Conservation (phyloP, 1,140 invertebrate species). For the Drosophila equinoxialis region DNA sequence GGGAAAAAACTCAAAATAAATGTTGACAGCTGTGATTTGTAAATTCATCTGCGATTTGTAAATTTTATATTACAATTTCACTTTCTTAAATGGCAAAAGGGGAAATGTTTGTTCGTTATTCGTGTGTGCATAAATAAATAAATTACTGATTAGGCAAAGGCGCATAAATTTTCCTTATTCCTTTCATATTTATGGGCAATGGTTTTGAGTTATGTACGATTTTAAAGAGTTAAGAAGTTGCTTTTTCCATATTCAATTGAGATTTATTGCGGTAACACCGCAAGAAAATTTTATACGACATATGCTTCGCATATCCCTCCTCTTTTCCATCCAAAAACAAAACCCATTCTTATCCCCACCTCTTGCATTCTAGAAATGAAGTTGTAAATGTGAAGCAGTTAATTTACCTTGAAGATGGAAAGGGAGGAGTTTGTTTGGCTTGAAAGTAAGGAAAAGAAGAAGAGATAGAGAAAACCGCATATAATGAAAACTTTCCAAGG, state of each 20-base stretch:
- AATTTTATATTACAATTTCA: background rate
- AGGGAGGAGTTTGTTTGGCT: background rate
- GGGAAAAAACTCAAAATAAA: slow-evolving; percentile 3
- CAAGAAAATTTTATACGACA: slow-evolving; percentile 22
- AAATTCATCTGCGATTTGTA: slow-evolving; percentile 15
- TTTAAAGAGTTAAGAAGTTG: slow-evolving; percentile 23
- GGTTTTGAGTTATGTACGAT: slow-evolving; percentile 26
- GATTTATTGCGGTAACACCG: slow-evolving; percentile 27
- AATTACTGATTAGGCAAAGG: slow-evolving; percentile 25
- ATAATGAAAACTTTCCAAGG: slow-evolving; percentile 11
- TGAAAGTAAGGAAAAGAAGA: background rate
- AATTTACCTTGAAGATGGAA: slow-evolving; percentile 13
- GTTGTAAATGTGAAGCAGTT: slow-evolving; percentile 28
- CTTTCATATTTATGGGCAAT: background rate
- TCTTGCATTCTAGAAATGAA: slow-evolving; percentile 6
- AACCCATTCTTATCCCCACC: background rate
- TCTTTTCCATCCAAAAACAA: background rate
- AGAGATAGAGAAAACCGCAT: slow-evolving; percentile 14
- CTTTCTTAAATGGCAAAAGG: background rate
- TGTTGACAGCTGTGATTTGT: slow-evolving; percentile 14
- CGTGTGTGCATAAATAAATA: background rate
- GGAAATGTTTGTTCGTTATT: background rate
- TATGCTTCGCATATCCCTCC: slow-evolving; percentile 3
- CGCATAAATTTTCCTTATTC: slow-evolving; percentile 13
- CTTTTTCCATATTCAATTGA: slow-evolving; percentile 34